These are phyloP conservation scores for Porites lobata DNA, from an alignment of 92 coral and sea anemone species.

Conservation along the genomic window DNA sequence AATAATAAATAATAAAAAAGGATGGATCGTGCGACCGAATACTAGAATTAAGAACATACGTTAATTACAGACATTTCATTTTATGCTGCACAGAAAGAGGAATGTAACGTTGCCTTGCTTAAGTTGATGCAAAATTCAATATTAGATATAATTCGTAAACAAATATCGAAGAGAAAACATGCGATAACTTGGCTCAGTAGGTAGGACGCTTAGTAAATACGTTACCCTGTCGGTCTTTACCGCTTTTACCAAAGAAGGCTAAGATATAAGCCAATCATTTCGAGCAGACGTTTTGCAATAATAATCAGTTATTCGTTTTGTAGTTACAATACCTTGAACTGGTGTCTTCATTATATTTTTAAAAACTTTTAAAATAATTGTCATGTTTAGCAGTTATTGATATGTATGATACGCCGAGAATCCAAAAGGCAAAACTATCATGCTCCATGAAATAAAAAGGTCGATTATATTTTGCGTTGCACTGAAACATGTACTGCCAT, in stretches of 20 bases:
- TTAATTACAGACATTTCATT: too few species aligned
- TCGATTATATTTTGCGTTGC: not conserved
- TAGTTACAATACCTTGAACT: not conserved
- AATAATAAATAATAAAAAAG: too few species aligned
- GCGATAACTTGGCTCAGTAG: not conserved
- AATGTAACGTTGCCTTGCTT: not conserved
- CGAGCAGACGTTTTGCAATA: not conserved
- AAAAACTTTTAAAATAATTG: not conserved
- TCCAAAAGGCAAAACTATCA: not conserved
- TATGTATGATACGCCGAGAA: not conserved
- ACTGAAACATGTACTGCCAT: not conserved
- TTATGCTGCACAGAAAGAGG: not conserved
- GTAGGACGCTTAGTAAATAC: not conserved
- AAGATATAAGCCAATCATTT: not conserved
- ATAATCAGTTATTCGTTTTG: not conserved
- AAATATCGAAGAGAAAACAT: slow-evolving; percentile 3
- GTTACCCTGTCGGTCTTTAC: not conserved
- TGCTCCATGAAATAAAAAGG: not conserved
- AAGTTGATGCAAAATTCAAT: not conserved
- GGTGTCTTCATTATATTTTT: not conserved
- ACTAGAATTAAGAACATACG: too few species aligned
- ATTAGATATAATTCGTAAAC: slow-evolving; percentile 3
- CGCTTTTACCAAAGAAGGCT: not conserved
- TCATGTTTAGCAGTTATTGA: not conserved
- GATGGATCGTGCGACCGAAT: not conserved